Evolutionary conservation across 1,140 invertebrate genomes (phyloP).

Genomic region (Eupeodes corollae): DNA sequence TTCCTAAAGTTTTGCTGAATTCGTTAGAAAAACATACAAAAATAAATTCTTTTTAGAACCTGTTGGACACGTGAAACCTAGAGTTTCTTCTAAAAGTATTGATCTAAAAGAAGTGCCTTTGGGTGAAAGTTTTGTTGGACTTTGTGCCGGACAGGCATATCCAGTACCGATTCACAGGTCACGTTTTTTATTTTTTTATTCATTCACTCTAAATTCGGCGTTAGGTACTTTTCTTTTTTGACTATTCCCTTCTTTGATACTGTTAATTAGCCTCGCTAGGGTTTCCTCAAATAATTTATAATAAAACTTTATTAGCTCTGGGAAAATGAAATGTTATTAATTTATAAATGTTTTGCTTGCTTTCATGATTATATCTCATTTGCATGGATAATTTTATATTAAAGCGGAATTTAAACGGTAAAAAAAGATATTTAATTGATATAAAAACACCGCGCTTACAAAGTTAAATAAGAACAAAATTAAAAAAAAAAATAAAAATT

Average conservation of each 20-base stretch:
- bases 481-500: too few species aligned
- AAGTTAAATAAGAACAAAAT: too few species aligned
- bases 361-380: not conserved
- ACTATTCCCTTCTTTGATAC: too few species aligned
- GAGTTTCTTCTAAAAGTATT: constrained; percentile 26
- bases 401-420: too few species aligned
- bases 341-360: not conserved
- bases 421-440: too few species aligned
- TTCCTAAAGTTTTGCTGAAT: constrained; percentile 11
- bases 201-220: too few species aligned
- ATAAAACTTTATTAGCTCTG: too few species aligned
- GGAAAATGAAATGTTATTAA: not conserved
- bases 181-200: constrained; percentile 9
- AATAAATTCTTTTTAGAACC: constrained; percentile 17
- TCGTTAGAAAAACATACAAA: not conserved
- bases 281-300: too few species aligned
- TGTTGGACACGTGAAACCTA: constrained; percentile 26
- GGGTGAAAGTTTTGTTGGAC: constrained; percentile 20
- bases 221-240: too few species aligned
- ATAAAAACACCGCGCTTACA: too few species aligned
- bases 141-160: constrained; percentile 57
- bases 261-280: too few species aligned
- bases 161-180: constrained; percentile 61
- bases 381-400: not conserved
- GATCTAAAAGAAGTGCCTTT: constrained; percentile 21